Conservation (phyloP, 2,113 vertebrate species). For the Siniperca knerii region DNA sequence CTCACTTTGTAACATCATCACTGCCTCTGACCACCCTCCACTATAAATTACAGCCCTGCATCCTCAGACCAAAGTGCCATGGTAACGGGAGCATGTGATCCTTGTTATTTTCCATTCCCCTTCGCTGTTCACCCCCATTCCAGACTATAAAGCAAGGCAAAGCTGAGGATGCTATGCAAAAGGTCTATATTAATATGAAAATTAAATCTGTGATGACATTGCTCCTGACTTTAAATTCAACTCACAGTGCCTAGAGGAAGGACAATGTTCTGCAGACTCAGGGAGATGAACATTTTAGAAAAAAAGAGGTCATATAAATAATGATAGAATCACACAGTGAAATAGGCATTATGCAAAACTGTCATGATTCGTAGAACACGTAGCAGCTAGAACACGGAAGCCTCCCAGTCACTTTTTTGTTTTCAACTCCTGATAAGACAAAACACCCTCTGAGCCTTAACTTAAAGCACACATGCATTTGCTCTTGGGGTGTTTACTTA, state of each 20-base stretch:
- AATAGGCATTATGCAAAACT: slow-evolving; percentile 64
- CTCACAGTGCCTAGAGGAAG: slow-evolving; percentile 66
- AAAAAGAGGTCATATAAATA: slow-evolving; percentile 65
- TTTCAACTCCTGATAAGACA: slow-evolving; percentile 45
- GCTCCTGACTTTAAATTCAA: slow-evolving; percentile 68
- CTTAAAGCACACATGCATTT: slow-evolving; percentile 52
- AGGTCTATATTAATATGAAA: slow-evolving; percentile 68
- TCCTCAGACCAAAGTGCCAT: slow-evolving; percentile 32
- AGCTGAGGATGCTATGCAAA: slow-evolving; percentile 46
- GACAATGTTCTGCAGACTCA: slow-evolving; percentile 64
- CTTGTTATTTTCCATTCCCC: slow-evolving; percentile 22
- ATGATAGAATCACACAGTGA: slow-evolving; percentile 31
- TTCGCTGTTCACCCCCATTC: background rate
- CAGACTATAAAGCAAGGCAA: slow-evolving; percentile 1
- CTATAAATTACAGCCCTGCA: slow-evolving; percentile 61
- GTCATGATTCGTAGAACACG: slow-evolving; percentile 50
- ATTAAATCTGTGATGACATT: slow-evolving; percentile 75
- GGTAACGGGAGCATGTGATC: slow-evolving; percentile 47
- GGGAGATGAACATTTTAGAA: slow-evolving; percentile 41
- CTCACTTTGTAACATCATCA: slow-evolving; percentile 61
- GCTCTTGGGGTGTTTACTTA: slow-evolving; percentile 68
- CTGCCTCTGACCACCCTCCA: slow-evolving; percentile 45
- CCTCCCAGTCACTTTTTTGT: slow-evolving; percentile 3
- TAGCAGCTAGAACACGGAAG: slow-evolving; percentile 1
- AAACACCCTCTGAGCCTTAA: slow-evolving; percentile 34